phyloP scores from a whole-genome alignment of 2,888 invertebrate species.

The Anoncus sp. region DNA sequence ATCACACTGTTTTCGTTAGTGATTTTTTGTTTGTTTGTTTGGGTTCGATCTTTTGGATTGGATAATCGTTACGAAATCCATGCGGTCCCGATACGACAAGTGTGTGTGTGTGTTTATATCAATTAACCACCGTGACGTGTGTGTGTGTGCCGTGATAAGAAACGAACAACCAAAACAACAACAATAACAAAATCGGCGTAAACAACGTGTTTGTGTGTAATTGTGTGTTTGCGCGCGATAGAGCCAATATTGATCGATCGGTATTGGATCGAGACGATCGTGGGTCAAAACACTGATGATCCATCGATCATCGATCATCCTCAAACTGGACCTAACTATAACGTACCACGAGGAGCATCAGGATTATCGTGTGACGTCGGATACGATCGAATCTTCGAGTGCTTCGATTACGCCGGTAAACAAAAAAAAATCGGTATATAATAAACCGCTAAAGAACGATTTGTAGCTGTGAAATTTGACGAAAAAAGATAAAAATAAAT shows the following conservation, averaged over 20 bases:
- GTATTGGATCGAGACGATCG: too few species aligned
- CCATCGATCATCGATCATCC: not conserved
- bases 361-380: constrained; percentile 29
- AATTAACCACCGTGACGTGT: not conserved
- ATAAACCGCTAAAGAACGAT: not conserved
- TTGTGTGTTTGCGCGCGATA: not conserved
- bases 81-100: not conserved
- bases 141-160: not conserved
- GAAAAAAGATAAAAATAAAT: constrained; percentile 10
- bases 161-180: not conserved
- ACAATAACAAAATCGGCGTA: constrained; percentile 7
- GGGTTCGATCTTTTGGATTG: not conserved
- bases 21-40: not conserved
- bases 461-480: not conserved
- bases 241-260: not conserved
- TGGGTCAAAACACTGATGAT: too few species aligned
- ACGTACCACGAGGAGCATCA: not conserved
- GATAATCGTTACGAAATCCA: constrained; percentile 4
- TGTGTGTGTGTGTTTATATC: too few species aligned
- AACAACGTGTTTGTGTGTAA: not conserved
- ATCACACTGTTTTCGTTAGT: constrained; percentile 30
- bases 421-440: constrained; percentile 1
- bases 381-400: constrained; percentile 18
- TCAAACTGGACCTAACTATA: not conserved
- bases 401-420: not conserved